Evolutionary conservation across 1,140 invertebrate species (phyloP).

Genomic region (Drosophila kohkoa): DNA sequence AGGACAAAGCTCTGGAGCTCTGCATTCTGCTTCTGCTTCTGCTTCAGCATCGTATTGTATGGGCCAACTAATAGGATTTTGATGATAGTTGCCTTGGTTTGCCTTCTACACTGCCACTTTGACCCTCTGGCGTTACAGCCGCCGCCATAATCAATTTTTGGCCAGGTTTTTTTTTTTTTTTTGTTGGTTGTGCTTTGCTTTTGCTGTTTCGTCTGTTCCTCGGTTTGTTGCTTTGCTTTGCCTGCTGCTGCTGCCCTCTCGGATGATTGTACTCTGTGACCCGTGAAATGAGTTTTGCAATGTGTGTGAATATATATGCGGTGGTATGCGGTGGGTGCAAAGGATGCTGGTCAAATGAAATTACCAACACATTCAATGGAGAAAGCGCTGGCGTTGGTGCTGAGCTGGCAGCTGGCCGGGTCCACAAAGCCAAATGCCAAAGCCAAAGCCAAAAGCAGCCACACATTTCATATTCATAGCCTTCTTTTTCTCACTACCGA

Average conservation of each 20-base stretch:
- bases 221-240: conserved; percentile 39
- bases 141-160: conserved; percentile 80
- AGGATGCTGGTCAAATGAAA: conserved; percentile 57
- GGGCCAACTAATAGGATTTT: conserved; percentile 82
- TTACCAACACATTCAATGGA: conserved; percentile 56
- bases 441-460: conserved; percentile 75
- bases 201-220: conserved; percentile 18
- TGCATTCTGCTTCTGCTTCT: conserved; percentile 30
- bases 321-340: conserved; percentile 2
- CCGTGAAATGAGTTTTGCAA: conserved; percentile 83
- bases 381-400: conserved; percentile 48
- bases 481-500: conserved; percentile 21
- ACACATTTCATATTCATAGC: conserved; percentile 78
- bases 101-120: conserved; percentile 20
- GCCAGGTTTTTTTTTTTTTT: conserved; percentile 61
- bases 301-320: conserved; percentile 54
- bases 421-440: conserved; percentile 58
- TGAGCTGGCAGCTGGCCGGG: conserved; percentile 41
- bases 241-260: conserved; percentile 29
- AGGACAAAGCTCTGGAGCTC: conserved; percentile 59
- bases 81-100: conserved; percentile 74
- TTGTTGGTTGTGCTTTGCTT: too few relatives aligned
- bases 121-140: conserved; percentile 51
- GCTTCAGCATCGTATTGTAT: conserved; percentile 22
- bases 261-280: conserved; percentile 75